These are phyloP conservation scores for Tipula helvola DNA, from an alignment of 2,888 invertebrate genomes.

Conservation along the genomic window DNA sequence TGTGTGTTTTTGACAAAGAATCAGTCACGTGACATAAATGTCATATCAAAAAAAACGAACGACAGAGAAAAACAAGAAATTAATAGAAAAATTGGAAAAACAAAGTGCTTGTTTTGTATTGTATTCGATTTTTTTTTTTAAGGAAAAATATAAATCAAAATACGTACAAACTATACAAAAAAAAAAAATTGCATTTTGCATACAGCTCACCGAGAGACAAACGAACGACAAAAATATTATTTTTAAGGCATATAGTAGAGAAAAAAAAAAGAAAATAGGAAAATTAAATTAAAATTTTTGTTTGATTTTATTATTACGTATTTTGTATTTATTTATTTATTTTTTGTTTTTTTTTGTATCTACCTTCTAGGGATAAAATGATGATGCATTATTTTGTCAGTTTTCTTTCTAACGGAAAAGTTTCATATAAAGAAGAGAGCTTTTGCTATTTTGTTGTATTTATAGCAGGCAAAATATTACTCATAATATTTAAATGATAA, in stretches of 20 bases:
- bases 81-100: not conserved
- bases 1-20: not conserved
- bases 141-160: not conserved
- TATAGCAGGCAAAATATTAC: not conserved
- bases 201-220: not conserved
- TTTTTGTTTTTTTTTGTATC: not conserved
- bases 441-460: not conserved
- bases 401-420: not conserved
- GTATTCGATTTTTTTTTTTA: not conserved
- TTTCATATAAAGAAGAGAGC: not conserved
- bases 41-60: not conserved
- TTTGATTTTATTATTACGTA: not conserved
- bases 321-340: not conserved
- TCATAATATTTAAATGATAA: not conserved
- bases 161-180: not conserved
- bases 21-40: constrained; percentile 4
- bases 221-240: not conserved
- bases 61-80: not conserved
- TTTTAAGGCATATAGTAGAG: not conserved
- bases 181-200: not conserved
- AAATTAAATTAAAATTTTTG: constrained; percentile 4
- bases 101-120: not conserved
- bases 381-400: not conserved
- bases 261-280: not conserved
- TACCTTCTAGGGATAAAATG: constrained; percentile 4